Evolutionary conservation across 2,113 vertebrate species (phyloP).

Genomic region (Natator depressus): DNA sequence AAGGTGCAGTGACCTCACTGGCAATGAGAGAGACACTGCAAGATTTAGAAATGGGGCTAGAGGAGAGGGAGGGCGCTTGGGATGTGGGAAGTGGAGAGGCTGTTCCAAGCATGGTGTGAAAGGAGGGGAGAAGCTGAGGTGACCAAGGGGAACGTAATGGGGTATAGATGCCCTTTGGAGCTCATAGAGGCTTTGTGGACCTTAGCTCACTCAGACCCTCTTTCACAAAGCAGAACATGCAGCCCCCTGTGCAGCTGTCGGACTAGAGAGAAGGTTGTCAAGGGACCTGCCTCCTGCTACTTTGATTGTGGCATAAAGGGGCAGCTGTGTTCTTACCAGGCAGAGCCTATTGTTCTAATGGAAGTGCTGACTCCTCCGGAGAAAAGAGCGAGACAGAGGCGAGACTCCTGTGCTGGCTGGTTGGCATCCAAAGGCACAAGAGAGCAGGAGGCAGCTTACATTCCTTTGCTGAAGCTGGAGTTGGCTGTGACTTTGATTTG

Average conservation of each 20-base stretch:
- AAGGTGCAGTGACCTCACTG: fast-evolving
- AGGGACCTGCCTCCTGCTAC: not conserved
- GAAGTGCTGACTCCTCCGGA: conserved; percentile 10
- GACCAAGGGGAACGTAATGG: not conserved
- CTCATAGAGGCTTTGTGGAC: not conserved
- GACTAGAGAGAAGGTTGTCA: not conserved
- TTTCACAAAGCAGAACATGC: not conserved
- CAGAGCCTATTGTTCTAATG: not conserved
- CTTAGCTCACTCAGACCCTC: not conserved
- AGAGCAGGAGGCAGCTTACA: not conserved
- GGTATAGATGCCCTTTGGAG: not conserved
- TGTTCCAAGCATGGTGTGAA: not conserved
- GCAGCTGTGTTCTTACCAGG: not conserved
- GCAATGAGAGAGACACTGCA: not conserved
- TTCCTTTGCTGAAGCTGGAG: conserved; percentile 63
- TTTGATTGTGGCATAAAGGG: not conserved
- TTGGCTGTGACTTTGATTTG: conserved; percentile 60
- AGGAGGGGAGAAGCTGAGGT: not conserved
- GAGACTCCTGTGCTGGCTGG: conserved; percentile 32
- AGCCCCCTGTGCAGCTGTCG: not conserved
- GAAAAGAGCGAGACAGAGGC: not conserved
- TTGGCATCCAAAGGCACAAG: conserved; percentile 27
- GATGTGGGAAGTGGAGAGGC: not conserved
- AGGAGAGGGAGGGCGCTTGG: not conserved
- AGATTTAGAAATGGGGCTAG: not conserved